These are phyloP conservation scores for Pterostichus madidus DNA, from an alignment of 2,888 invertebrate genomes.

Conservation along the genomic window DNA sequence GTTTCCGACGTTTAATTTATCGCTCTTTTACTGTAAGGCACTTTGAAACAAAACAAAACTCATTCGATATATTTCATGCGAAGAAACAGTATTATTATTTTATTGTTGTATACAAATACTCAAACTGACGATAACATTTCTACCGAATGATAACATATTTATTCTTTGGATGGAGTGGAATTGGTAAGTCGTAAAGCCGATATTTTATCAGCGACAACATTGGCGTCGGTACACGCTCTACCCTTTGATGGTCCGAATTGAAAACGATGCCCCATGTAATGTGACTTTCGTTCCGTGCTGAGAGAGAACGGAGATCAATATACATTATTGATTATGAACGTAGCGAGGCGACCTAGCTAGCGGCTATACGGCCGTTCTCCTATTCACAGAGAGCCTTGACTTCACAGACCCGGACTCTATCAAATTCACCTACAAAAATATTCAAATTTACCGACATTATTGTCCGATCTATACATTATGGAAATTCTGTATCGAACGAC, in stretches of 20 bases:
- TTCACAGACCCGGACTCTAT: constrained; percentile 12
- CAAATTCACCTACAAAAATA: constrained; percentile 37
- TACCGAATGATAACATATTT: constrained; percentile 39
- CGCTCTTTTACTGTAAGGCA: constrained; percentile 19
- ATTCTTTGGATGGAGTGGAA: background rate
- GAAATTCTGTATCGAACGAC: constrained; percentile 13
- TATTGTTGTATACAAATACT: constrained; percentile 22
- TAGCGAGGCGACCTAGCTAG: constrained; percentile 38
- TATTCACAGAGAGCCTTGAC: constrained; percentile 35
- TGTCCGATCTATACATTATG: constrained; percentile 33
- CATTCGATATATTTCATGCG: background rate
- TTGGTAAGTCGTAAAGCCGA: constrained; percentile 45
- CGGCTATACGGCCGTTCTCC: constrained; percentile 34
- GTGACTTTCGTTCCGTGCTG: constrained; percentile 60
- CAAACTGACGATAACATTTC: constrained; percentile 18
- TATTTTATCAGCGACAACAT: constrained; percentile 50
- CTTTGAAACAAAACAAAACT: constrained; percentile 21
- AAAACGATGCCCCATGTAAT: constrained; percentile 30
- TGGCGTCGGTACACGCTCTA: constrained; percentile 14
- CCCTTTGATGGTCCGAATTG: constrained; percentile 61
- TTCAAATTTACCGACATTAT: constrained; percentile 10
- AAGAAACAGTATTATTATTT: constrained; percentile 20
- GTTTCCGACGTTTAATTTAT: constrained; percentile 58
- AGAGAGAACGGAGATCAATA: constrained; percentile 52
- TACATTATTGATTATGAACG: constrained; percentile 65